These are phyloP conservation scores for Tigriopus californicus DNA, from an alignment of 2,888 invertebrate species.

Conservation along the genomic window DNA sequence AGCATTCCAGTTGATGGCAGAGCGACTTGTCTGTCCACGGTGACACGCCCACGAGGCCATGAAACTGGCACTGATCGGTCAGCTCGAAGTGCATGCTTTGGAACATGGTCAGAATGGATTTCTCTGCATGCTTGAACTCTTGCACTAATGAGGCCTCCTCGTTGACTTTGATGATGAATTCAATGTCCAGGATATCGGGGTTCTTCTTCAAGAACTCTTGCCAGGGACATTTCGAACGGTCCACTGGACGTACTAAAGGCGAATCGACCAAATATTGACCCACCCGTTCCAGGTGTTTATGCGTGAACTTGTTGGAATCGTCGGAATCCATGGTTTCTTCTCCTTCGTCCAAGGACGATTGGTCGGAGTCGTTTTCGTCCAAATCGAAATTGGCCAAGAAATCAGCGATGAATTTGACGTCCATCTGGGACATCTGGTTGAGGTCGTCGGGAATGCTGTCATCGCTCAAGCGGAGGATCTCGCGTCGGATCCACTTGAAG, in stretches of 20 bases:
- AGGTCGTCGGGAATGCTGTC: constrained; percentile 65
- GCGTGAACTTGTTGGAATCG: not conserved
- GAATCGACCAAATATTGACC: constrained; percentile 75
- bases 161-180: constrained; percentile 52
- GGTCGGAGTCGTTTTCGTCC: not conserved
- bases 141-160: constrained; percentile 58
- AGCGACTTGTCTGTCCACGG: constrained; percentile 21
- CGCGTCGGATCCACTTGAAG: constrained; percentile 68
- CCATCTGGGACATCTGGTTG: constrained; percentile 68
- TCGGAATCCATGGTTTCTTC: constrained; percentile 5
- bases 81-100: constrained; percentile 20
- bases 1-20: too few species aligned
- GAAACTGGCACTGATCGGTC: constrained; percentile 23
- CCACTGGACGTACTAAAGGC: constrained; percentile 44
- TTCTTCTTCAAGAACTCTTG: constrained; percentile 47
- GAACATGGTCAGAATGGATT: constrained; percentile 45
- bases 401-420: constrained; percentile 70
- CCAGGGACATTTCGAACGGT: constrained; percentile 45
- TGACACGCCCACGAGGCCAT: constrained; percentile 24
- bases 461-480: constrained; percentile 60
- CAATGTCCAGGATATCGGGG: constrained; percentile 46
- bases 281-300: constrained; percentile 55
- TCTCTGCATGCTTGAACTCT: constrained; percentile 37
- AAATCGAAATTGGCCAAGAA: constrained; percentile 64
- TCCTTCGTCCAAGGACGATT: constrained; percentile 23